Conservation (phyloP, 1,140 invertebrate species). For the Saccostrea glomerata region DNA sequence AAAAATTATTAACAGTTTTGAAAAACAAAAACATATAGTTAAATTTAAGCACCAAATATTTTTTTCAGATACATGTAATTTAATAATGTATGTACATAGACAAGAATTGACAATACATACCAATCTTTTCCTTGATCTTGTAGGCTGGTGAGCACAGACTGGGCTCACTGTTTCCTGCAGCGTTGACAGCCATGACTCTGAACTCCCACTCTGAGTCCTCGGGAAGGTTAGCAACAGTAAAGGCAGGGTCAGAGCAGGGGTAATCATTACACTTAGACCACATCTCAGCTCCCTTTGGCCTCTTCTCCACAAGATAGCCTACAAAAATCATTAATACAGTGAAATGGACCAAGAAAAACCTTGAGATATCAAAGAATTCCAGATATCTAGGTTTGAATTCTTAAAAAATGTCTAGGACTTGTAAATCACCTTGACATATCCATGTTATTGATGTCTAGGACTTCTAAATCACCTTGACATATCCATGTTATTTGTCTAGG, state of each 20-base stretch:
- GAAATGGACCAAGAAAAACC: too few relatives aligned
- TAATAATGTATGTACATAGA: background rate
- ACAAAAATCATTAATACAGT: conserved; percentile 22
- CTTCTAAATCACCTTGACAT: too few relatives aligned
- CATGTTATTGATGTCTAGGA: too few relatives aligned
- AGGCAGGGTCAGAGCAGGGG: conserved; percentile 81
- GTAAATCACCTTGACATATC: too few relatives aligned
- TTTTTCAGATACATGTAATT: background rate
- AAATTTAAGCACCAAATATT: too few relatives aligned
- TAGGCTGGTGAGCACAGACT: conserved; percentile 79
- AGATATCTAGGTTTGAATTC: too few relatives aligned
- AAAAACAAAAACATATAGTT: too few relatives aligned
- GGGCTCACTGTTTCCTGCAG: conserved; percentile 95
- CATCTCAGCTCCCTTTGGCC: conserved; percentile 87
- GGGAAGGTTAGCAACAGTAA: conserved; percentile 91
- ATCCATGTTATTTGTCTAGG: too few relatives aligned
- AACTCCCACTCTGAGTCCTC: conserved; percentile 99
- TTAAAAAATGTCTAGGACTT: too few relatives aligned
- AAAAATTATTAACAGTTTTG: too few relatives aligned
- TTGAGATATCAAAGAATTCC: too few relatives aligned
- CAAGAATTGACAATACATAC: background rate
- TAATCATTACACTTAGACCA: conserved; percentile 97
- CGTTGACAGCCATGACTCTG: conserved; percentile 95
- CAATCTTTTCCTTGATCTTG: conserved; percentile 75
- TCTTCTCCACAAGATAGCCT: conserved; percentile 96